phyloP scores from a whole-genome alignment of 1,140 invertebrate species.

The Drosophila athabasca region DNA sequence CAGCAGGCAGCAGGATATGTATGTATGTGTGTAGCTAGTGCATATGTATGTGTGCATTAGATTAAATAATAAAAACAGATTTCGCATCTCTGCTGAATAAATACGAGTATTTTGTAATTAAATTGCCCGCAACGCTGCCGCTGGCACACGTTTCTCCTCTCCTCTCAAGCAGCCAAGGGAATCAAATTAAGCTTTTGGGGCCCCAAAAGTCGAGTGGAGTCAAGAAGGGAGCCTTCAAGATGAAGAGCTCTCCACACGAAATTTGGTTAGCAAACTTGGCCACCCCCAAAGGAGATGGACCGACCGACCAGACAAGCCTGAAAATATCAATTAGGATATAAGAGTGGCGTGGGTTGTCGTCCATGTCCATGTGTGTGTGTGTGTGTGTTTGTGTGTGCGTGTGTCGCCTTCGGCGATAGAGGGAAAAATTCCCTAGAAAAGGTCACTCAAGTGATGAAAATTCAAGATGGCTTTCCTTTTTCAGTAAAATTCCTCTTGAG shows the following conservation, averaged over 20 bases:
- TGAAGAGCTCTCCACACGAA: conserved; percentile 14
- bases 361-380: conserved; percentile 40
- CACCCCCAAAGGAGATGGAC: too few relatives aligned
- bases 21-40: not conserved
- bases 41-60: not conserved
- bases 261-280: conserved; percentile 41
- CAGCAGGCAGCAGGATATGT: not conserved
- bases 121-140: conserved; percentile 19
- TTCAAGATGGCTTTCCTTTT: not conserved
- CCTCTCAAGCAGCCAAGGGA: not conserved
- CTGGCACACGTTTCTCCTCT: not conserved
- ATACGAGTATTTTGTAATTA: conserved; percentile 39
- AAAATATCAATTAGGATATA: conserved; percentile 54
- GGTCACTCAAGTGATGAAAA: conserved; percentile 8
- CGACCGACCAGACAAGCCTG: conserved; percentile 32
- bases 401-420: conserved; percentile 10
- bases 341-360: conserved; percentile 28
- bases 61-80: conserved; percentile 44
- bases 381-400: not conserved
- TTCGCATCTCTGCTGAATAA: conserved; percentile 41
- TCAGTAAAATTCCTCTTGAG: too few relatives aligned
- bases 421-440: conserved; percentile 32
- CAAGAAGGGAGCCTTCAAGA: not conserved
- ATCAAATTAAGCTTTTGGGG: conserved; percentile 24
- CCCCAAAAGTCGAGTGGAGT: too few relatives aligned